Base-by-base conservation (phyloP, 2,113 vertebrate species). In the Takifugu bimaculatus region DNA sequence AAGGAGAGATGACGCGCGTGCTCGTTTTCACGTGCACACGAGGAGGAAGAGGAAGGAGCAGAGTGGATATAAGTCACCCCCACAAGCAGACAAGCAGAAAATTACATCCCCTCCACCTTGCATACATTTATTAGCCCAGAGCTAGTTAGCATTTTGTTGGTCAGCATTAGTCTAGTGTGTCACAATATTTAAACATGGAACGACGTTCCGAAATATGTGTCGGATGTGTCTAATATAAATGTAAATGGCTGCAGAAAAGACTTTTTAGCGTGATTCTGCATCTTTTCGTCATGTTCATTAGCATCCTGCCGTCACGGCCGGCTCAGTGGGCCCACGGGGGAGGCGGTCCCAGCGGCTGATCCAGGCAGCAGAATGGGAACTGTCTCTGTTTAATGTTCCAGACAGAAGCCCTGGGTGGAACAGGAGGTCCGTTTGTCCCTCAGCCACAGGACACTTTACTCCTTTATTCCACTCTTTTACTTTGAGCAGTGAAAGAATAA, bases 21-120 rank as follows among this genome's bases (percentile, higher is more conserved):
- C 58, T 66, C 35, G 68, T 13, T 29, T 42, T 54, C 54, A 59
- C 47, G 52, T 57, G 58, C 65, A 64, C 39, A 60, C 47, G 52
- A 70, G 56, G 71, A 54, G 50, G 13, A 26, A 52, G 57, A 71
- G 84, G 70, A 83, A 83, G 78, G 65, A 75, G 80, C 74, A 74
- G 70, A 65, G 56, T 63, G 70, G 71, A 65, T 68, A 82, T 86
- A 89, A 89, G 85, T 88, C 85, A 88, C 81, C 79, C 85, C 85
- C 57, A 67, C 77, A 88, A 85, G 86, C 89, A 90, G 90, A 91
- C 90, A 48, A 82, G 90, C 88, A 91, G 90, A 91, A 91, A 90
- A 91, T 91, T 87, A 87, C 84, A 86, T 74, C 62, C 82, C 55
- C 54, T 67, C 82, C 66, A 72, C 75, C 75, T 72, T 85, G 74